These are phyloP conservation scores for Nanorana parkeri DNA, from an alignment of 2,113 vertebrate species.

Conservation along the genomic window DNA sequence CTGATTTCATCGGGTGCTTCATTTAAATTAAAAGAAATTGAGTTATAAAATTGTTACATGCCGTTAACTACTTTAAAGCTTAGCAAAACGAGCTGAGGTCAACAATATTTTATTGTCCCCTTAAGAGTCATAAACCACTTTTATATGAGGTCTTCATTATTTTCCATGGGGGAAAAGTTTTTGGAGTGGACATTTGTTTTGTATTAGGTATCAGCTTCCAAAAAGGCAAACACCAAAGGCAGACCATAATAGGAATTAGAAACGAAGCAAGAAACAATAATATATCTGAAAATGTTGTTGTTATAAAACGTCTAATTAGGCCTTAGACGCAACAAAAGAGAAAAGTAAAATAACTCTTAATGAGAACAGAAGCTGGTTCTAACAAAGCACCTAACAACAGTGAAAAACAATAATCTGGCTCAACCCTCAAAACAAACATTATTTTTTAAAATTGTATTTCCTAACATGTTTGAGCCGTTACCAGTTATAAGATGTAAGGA, in stretches of 20 bases:
- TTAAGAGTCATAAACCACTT: constrained; percentile 38
- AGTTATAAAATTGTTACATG: constrained; percentile 54
- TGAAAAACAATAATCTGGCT: neutral
- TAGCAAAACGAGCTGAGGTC: constrained; percentile 45
- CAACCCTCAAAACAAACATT: neutral
- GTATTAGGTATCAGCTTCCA: constrained; percentile 37
- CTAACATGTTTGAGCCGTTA: constrained; percentile 15
- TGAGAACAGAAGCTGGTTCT: constrained; percentile 18
- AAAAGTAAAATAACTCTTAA: constrained; percentile 2
- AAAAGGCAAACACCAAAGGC: constrained; percentile 7
- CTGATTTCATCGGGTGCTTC: constrained; percentile 30
- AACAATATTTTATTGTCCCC: constrained; percentile 45
- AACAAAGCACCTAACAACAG: neutral
- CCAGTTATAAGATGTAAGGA: neutral
- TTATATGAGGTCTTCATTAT: constrained; percentile 48
- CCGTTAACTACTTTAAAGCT: constrained; percentile 54
- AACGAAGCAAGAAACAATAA: constrained; percentile 38
- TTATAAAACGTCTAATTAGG: constrained; percentile 35
- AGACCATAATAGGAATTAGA: constrained; percentile 30
- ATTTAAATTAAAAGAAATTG: constrained; percentile 41
- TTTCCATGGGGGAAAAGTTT: constrained; percentile 53
- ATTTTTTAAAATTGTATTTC: too few relatives aligned
- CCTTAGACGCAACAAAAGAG: constrained; percentile 26
- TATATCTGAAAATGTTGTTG: neutral
- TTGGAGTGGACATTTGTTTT: constrained; percentile 56